phyloP scores from a whole-genome alignment of 1,140 invertebrate genomes.

The Aphelenchoides fujianensis region DNA sequence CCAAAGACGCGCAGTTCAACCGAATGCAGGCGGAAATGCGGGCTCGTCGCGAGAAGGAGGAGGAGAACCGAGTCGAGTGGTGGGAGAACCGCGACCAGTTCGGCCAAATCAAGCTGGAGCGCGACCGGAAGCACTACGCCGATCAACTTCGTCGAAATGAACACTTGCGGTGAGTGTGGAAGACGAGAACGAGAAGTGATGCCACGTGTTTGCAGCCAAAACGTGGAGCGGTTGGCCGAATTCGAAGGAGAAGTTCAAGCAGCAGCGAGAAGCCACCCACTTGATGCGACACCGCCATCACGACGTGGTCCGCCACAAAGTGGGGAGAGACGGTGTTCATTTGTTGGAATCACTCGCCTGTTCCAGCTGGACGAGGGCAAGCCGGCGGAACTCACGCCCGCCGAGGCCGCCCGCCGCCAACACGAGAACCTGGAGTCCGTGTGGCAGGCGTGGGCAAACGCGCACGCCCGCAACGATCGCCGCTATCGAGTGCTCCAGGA shows the following conservation, averaged over 20 bases:
- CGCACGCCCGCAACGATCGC: slow-evolving; percentile 7
- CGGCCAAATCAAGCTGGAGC: background rate
- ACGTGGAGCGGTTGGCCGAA: background rate
- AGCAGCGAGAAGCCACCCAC: slow-evolving; percentile 10
- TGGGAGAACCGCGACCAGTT: slow-evolving; percentile 7
- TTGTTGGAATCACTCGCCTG: background rate
- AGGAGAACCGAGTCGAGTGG: slow-evolving; percentile 17
- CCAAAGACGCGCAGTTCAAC: slow-evolving; percentile 19
- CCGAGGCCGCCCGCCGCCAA: slow-evolving; percentile 11
- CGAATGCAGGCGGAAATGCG: background rate
- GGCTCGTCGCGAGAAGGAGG: background rate
- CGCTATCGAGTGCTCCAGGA: slow-evolving; percentile 8
- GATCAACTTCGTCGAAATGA: slow-evolving; percentile 18
- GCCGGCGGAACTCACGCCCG: slow-evolving; percentile 1
- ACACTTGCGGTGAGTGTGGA: background rate
- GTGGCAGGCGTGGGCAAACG: slow-evolving; percentile 16
- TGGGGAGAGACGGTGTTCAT: background rate
- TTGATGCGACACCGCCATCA: slow-evolving; percentile 11
- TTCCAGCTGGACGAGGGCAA: slow-evolving; percentile 13
- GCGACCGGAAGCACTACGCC: slow-evolving; percentile 3
- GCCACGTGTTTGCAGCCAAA: slow-evolving; percentile 14
- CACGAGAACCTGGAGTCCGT: slow-evolving; percentile 14
- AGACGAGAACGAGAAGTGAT: background rate
- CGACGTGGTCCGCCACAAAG: slow-evolving; percentile 2
- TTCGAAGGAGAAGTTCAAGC: slow-evolving; percentile 13